Percentiles rank a stretch among this genome's conserved stretches.
Evolutionary conservation across 2,113 vertebrate species (phyloP).

Genomic region (Microcebus griseorufus): DNA sequence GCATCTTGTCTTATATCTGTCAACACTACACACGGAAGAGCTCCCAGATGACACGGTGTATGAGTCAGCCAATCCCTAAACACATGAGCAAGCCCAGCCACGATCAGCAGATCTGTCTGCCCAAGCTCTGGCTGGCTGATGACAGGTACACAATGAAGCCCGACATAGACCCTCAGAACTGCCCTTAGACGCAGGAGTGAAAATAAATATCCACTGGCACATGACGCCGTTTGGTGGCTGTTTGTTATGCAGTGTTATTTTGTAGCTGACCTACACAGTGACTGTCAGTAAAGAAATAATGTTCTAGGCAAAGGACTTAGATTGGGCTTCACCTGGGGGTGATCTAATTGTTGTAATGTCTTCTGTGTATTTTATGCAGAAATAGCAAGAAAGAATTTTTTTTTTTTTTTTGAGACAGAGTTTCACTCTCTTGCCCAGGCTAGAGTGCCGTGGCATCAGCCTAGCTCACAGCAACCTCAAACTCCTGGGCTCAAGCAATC

Average conservation of each 20-base stretch:
- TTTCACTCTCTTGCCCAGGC: too few species aligned
- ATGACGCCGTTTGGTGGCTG: background rate
- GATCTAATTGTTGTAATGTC: background rate
- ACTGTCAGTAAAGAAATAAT: background rate
- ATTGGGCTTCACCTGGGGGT: background rate
- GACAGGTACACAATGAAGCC: background rate
- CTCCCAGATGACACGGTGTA: background rate
- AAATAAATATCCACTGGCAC: background rate
- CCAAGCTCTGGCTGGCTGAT: background rate
- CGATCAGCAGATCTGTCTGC: background rate
- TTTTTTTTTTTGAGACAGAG: too few species aligned
- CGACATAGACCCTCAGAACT: background rate
- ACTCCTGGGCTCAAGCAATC: too few species aligned
- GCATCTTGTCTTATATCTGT: background rate
- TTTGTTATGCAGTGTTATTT: background rate
- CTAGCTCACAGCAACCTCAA: too few species aligned
- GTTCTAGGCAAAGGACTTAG: background rate
- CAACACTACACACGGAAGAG: background rate
- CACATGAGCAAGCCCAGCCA: background rate
- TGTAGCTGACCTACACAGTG: background rate
- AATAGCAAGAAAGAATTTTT: background rate
- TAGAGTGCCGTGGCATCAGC: too few species aligned
- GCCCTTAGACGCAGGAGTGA: background rate
- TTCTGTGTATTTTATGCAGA: background rate
- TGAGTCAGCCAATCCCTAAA: background rate